Conservation (phyloP, 1,140 invertebrate species). For the Aethina tumida region DNA sequence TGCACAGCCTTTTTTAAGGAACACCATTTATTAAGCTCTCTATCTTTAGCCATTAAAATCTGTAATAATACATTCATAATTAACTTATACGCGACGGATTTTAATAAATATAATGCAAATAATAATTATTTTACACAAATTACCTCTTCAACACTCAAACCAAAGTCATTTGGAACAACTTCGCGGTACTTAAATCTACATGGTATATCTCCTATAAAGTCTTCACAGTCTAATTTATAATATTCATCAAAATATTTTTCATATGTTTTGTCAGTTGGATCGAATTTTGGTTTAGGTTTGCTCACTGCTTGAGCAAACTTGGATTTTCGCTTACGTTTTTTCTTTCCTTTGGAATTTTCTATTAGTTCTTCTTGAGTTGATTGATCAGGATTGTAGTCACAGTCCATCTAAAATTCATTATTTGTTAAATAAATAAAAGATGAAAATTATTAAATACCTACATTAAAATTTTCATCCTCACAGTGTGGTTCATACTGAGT, state of each 20-base stretch:
- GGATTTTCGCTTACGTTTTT: conserved; percentile 50
- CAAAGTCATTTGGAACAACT: conserved; percentile 83
- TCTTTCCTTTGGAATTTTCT: conserved; percentile 45
- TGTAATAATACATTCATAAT: conserved; percentile 35
- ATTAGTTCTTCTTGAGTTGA: conserved; percentile 46
- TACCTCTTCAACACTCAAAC: conserved; percentile 83
- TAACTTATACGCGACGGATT: conserved; percentile 1
- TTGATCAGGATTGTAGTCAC: conserved; percentile 61
- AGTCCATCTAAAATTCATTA: conserved; percentile 64
- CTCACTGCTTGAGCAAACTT: conserved; percentile 62
- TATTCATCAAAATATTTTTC: conserved; percentile 89
- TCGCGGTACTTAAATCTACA: conserved; percentile 90
- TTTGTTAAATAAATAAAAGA: conserved; percentile 2
- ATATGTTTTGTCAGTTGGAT: conserved; percentile 71
- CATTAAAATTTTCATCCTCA: conserved; percentile 74
- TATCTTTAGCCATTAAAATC: conserved; percentile 85
- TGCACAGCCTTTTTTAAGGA: conserved; percentile 85
- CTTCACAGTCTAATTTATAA: conserved; percentile 90
- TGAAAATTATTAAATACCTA: conserved; percentile 34
- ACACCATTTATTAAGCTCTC: conserved; percentile 90
- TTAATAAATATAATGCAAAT: not conserved
- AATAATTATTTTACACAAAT: conserved; percentile 10
- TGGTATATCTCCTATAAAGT: conserved; percentile 81
- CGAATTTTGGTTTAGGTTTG: conserved; percentile 65
- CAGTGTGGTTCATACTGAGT: conserved; percentile 45